Conservation (phyloP, 2,113 vertebrate genomes). For the Notothenia rossii region DNA sequence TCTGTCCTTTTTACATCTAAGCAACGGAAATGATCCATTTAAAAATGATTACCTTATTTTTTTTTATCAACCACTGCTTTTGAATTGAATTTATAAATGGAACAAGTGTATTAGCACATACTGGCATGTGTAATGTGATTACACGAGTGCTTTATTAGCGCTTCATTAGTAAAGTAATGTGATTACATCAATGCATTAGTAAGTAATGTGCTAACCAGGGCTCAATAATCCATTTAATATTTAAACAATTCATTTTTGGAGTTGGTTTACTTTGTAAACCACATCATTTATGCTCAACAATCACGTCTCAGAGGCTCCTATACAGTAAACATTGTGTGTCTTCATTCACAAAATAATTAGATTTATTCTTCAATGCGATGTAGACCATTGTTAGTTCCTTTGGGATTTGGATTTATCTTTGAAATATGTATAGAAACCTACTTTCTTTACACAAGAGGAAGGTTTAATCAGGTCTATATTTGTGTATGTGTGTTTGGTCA, state of each 20-base stretch:
- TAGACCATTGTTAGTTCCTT: constrained; percentile 12
- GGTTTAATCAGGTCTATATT: constrained; percentile 36
- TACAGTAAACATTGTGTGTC: constrained; percentile 14
- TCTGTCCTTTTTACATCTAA: not conserved
- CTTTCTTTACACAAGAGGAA: constrained; percentile 5
- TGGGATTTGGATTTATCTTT: constrained; percentile 39
- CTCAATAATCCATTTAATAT: constrained; percentile 19
- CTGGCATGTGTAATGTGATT: not conserved
- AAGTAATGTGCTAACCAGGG: constrained; percentile 17
- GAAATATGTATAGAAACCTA: constrained; percentile 20
- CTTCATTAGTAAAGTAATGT: not conserved
- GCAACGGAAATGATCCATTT: not conserved
- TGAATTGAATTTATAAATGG: not conserved
- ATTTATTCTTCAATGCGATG: constrained; percentile 17
- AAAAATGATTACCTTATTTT: not conserved
- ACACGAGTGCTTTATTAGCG: not conserved
- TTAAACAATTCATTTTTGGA: not conserved
- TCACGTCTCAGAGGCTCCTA: not conserved
- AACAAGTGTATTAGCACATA: not conserved
- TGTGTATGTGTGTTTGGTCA: not conserved
- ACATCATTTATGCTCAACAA: not conserved
- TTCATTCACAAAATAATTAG: constrained; percentile 25
- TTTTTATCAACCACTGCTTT: not conserved
- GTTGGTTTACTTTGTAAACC: not conserved
- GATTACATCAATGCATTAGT: constrained; percentile 23